Evolutionary conservation across 2,888 invertebrate genomes (phyloP).

Genomic region (Drosophila demipolita): DNA sequence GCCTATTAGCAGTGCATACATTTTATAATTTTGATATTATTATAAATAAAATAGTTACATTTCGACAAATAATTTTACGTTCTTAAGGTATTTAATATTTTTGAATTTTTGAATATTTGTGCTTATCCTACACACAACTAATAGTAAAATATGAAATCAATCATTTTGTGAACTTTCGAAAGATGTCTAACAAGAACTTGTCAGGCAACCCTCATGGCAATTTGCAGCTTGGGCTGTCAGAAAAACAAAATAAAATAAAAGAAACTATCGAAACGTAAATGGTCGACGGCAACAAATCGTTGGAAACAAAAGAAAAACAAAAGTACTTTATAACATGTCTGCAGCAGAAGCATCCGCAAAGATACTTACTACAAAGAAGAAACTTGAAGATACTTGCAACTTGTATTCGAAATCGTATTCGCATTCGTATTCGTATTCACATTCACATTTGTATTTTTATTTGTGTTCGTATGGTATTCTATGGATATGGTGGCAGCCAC

Average conservation of each 20-base stretch:
- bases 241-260: slow-evolving; percentile 49
- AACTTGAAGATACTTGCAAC: slow-evolving; percentile 45
- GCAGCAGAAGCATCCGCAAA: slow-evolving; percentile 52
- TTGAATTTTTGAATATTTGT: too few relatives aligned
- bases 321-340: slow-evolving; percentile 73
- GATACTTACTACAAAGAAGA: slow-evolving; percentile 40
- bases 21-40: neutral
- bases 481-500: slow-evolving; percentile 26
- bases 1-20: neutral
- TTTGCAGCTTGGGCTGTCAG: slow-evolving; percentile 62
- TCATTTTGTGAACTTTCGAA: neutral
- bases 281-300: slow-evolving; percentile 69
- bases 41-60: neutral
- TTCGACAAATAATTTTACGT: neutral
- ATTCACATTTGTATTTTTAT: slow-evolving; percentile 22
- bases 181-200: neutral
- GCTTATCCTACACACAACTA: neutral
- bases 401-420: slow-evolving; percentile 12
- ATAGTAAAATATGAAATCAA: neutral
- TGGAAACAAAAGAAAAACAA: slow-evolving; percentile 71
- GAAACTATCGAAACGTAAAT: slow-evolving; percentile 63
- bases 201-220: slow-evolving; percentile 39
- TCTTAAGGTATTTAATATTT: too few relatives aligned
- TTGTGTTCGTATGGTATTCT: slow-evolving; percentile 28
- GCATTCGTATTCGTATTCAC: slow-evolving; percentile 15